Evolutionary conservation across 2,888 invertebrate genomes (phyloP).

Genomic region (Drosophila kanekoi): DNA sequence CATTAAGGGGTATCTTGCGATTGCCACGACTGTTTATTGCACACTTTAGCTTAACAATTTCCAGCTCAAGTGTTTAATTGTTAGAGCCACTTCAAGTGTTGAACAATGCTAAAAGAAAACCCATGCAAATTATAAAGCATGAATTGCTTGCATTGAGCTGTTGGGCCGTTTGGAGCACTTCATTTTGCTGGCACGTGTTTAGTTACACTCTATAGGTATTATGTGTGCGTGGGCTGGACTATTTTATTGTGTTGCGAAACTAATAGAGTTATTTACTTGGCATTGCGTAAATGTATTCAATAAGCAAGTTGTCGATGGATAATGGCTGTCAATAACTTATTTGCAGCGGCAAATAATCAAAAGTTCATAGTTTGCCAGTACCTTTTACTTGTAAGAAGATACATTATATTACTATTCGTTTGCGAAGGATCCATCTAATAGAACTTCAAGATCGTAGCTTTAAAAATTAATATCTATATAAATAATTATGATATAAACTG

Average conservation of each 20-base stretch:
- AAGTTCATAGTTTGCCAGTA: too few species aligned
- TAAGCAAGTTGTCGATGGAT: too few species aligned
- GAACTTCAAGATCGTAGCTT: too few species aligned
- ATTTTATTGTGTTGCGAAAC: background rate
- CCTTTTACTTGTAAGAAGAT: too few species aligned
- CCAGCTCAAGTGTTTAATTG: constrained; percentile 65
- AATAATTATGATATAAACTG: too few species aligned
- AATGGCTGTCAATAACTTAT: too few species aligned
- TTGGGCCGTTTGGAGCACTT: constrained; percentile 7
- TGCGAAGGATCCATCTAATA: too few species aligned
- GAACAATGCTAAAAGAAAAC: constrained; percentile 41
- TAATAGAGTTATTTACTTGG: background rate
- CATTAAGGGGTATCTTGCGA: constrained; percentile 13
- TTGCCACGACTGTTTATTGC: background rate
- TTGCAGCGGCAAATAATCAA: too few species aligned
- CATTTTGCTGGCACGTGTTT: constrained; percentile 20
- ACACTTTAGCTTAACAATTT: constrained; percentile 30
- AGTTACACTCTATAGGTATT: constrained; percentile 9
- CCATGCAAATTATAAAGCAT: constrained; percentile 24
- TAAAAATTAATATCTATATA: too few species aligned
- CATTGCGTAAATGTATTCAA: too few species aligned
- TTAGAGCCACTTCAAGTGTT: constrained; percentile 50
- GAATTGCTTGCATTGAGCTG: constrained; percentile 36
- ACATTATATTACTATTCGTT: too few species aligned
- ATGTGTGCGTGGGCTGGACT: background rate